Evolutionary conservation across 2,888 invertebrate genomes (phyloP).

Genomic region (Apamea sordens): DNA sequence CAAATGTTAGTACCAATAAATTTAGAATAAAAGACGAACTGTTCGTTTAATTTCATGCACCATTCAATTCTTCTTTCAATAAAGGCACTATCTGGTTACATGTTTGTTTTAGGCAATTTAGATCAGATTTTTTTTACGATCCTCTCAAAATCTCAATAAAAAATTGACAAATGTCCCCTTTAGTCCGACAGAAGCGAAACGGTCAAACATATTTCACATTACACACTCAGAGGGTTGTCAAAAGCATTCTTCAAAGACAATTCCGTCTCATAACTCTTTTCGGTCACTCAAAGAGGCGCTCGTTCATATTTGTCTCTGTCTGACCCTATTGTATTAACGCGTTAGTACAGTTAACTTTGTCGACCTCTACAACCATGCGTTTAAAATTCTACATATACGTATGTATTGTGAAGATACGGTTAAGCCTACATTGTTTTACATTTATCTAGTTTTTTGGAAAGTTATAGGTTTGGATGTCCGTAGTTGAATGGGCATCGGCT

Average conservation of each 20-base stretch:
- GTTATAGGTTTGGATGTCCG: background rate
- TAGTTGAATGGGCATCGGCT: background rate
- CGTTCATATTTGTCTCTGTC: constrained; percentile 68
- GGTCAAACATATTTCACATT: constrained; percentile 41
- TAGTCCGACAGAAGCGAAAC: constrained; percentile 27
- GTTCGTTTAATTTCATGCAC: background rate
- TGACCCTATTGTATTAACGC: constrained; percentile 64
- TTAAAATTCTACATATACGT: constrained; percentile 47
- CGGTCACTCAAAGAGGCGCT: constrained; percentile 55
- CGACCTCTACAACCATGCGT: constrained; percentile 58
- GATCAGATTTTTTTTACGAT: background rate
- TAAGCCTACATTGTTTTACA: constrained; percentile 30
- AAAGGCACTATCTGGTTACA: background rate
- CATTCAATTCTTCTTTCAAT: background rate
- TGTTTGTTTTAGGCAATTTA: background rate
- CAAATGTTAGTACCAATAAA: background rate
- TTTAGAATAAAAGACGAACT: too few relatives aligned
- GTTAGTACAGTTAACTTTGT: constrained; percentile 61
- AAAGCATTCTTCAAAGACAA: constrained; percentile 60
- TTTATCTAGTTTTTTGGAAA: too few relatives aligned
- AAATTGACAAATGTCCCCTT: background rate
- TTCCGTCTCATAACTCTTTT: constrained; percentile 56
- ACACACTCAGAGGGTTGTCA: constrained; percentile 55
- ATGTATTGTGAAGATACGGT: constrained; percentile 48
- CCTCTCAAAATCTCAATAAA: background rate